Percentiles rank a stretch among this genome's conserved stretches.
Conservation (phyloP, 2,888 invertebrate genomes). For the Eupithecia centaureata region DNA sequence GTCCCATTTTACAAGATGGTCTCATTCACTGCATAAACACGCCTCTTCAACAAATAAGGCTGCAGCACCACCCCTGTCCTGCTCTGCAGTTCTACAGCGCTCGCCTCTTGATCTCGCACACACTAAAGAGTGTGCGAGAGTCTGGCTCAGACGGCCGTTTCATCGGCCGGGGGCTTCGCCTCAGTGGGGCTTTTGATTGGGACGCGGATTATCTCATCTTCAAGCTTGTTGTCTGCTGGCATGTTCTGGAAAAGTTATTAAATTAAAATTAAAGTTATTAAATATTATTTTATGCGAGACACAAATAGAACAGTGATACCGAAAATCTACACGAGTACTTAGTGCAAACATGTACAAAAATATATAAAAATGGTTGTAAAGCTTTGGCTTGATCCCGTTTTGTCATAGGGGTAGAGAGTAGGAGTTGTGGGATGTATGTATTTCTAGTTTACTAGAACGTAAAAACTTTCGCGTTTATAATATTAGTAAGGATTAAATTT, state of each 20-base stretch:
- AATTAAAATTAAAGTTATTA: too few relatives aligned
- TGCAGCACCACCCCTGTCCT: conserved; percentile 1
- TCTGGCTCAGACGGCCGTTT: conserved; percentile 76
- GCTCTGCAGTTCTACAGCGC: not conserved
- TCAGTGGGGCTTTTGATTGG: conserved; percentile 61
- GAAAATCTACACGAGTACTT: too few relatives aligned
- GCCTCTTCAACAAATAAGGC: not conserved
- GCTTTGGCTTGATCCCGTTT: too few relatives aligned
- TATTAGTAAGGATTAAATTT: too few relatives aligned
- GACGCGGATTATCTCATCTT: conserved; percentile 72
- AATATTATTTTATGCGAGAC: too few relatives aligned
- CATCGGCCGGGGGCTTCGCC: conserved; percentile 60
- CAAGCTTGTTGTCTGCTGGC: conserved; percentile 72
- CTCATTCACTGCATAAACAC: conserved; percentile 1
- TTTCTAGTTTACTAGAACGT: too few relatives aligned
- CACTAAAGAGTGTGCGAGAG: conserved; percentile 56
- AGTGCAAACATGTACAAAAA: too few relatives aligned
- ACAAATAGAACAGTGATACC: too few relatives aligned
- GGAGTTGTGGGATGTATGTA: too few relatives aligned
- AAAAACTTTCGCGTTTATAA: too few relatives aligned
- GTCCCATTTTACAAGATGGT: not conserved
- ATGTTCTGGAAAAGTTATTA: conserved; percentile 64
- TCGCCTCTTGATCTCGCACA: conserved; percentile 24
- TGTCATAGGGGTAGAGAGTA: too few relatives aligned
- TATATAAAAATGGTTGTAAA: too few relatives aligned